phyloP scores from a whole-genome alignment of 2,797 vertebrate genomes.

The Labroides dimidiatus region DNA sequence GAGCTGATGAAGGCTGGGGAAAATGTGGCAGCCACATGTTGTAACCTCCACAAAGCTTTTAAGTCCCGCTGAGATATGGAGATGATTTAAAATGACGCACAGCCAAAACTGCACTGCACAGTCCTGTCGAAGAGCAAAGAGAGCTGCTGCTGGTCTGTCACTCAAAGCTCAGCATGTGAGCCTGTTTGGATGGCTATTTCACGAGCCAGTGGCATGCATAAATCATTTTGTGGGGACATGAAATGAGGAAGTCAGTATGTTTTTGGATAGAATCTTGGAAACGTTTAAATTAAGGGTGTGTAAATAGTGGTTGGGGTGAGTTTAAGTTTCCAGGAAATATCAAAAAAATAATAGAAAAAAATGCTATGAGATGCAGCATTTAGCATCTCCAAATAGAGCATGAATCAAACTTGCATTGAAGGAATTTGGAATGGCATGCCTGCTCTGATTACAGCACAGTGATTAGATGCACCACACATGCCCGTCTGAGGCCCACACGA shows the following conservation, averaged over 20 bases:
- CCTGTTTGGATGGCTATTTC: background rate
- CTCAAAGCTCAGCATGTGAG: slow-evolving; percentile 28
- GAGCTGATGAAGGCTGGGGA: slow-evolving; percentile 18
- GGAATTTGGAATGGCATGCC: slow-evolving; percentile 48
- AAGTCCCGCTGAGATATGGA: slow-evolving; percentile 54
- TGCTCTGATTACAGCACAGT: slow-evolving; percentile 56
- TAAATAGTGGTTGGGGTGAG: background rate
- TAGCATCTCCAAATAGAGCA: slow-evolving; percentile 39
- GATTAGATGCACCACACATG: slow-evolving; percentile 53
- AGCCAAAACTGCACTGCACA: slow-evolving; percentile 47
- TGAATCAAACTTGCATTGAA: slow-evolving; percentile 28
- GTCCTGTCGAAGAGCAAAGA: slow-evolving; percentile 22
- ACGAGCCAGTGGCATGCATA: background rate
- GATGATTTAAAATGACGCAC: slow-evolving; percentile 54
- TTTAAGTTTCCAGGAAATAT: background rate
- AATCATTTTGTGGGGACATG: background rate
- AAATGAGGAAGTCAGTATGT: background rate
- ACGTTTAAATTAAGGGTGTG: background rate
- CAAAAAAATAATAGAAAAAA: background rate
- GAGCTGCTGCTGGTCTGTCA: slow-evolving; percentile 40
- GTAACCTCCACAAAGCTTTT: slow-evolving; percentile 54
- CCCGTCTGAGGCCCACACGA: slow-evolving; percentile 48
- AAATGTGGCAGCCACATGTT: slow-evolving; percentile 74
- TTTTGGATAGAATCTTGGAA: too few relatives aligned
- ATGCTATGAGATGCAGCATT: slow-evolving; percentile 13